Evolutionary conservation across 2,797 vertebrate genomes (phyloP), one percentile per base, ranked within the genome.

Genomic region (Alectoris magna): DNA sequence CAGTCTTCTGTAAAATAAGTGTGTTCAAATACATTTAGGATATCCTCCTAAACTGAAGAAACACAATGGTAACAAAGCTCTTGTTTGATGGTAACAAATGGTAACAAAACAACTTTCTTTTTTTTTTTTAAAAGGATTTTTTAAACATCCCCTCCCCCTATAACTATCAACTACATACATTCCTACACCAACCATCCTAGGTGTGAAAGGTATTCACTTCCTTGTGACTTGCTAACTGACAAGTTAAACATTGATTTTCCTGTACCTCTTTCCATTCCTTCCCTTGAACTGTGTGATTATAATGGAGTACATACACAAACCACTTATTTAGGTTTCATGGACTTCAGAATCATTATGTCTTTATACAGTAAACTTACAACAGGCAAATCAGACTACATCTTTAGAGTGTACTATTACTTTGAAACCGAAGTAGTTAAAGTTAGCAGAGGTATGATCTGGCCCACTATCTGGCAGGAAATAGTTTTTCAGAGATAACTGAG

Each of bases 171-270:
- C 29, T 26, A 76, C 80, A 36, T 27, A 66, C 60, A 90, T 67
- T 77, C 27, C 85, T 77, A 41, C 55, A 86, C 87, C 41, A 34
- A 72, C 64, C 84, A 19, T 71, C 77, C 76, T 91, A 63, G 38
- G 64, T 78, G 80, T 76, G 83, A 87, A 86, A 93, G 91, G 76
- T 72, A 88, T 53, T 83, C 75, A 84, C 84, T 96, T 91, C 89
- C 89, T 84, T 93, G 94, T 94, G 80, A 94, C 94, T 70, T 96
- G 97, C 97, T 97, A 98, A 97, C 97, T 93, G 86, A 97, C 95
- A 97, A 96, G 98, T 98, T 98, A 98, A 98, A 97, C 97, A 98
- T 97, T 98, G 96, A 98, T 97, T 96, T 91, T 88, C 66, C 85
- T 95, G 94, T 95, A 85, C 94, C 71, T 95, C 44, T 19, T 87